Conservation (phyloP, 2,888 invertebrate species). For the Metellina segmentata region DNA sequence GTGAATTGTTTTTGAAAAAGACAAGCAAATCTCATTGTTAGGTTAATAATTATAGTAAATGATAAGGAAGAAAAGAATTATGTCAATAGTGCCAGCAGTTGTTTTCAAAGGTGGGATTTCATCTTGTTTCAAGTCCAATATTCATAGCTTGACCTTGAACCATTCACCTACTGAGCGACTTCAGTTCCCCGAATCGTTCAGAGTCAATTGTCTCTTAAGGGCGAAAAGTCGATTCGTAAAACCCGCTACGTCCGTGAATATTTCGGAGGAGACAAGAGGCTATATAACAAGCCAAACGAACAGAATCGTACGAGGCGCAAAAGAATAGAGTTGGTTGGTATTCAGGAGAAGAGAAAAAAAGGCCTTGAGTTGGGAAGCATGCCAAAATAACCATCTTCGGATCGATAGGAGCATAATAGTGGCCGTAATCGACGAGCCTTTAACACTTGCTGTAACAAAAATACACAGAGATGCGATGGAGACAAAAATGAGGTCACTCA, state of each 20-base stretch:
- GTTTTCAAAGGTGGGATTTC: too few species aligned
- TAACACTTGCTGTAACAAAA: slow-evolving; percentile 67
- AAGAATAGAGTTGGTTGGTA: not conserved
- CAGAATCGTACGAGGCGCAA: not conserved
- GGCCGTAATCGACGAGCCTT: slow-evolving; percentile 63
- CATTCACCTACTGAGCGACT: not conserved
- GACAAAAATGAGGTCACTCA: slow-evolving; percentile 62
- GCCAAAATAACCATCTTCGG: slow-evolving; percentile 63
- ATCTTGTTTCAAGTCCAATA: too few species aligned
- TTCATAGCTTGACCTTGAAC: too few species aligned
- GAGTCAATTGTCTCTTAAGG: not conserved
- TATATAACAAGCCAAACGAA: not conserved
- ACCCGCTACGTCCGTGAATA: not conserved
- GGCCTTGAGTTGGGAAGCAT: slow-evolving; percentile 50
- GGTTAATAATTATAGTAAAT: too few species aligned
- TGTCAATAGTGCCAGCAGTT: too few species aligned
- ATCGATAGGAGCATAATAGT: slow-evolving; percentile 72
- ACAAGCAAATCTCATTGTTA: not conserved
- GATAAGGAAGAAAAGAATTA: too few species aligned
- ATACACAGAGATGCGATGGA: slow-evolving; percentile 38
- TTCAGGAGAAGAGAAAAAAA: slow-evolving; percentile 1
- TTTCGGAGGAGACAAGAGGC: not conserved
- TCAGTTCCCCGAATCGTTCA: not conserved
- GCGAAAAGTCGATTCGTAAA: not conserved
- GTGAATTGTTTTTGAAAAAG: not conserved